Percentiles rank a stretch among this genome's conserved stretches.
These are phyloP conservation scores for Pentalonia nigronervosa DNA, from an alignment of 1,140 invertebrate genomes.

Conservation along the genomic window DNA sequence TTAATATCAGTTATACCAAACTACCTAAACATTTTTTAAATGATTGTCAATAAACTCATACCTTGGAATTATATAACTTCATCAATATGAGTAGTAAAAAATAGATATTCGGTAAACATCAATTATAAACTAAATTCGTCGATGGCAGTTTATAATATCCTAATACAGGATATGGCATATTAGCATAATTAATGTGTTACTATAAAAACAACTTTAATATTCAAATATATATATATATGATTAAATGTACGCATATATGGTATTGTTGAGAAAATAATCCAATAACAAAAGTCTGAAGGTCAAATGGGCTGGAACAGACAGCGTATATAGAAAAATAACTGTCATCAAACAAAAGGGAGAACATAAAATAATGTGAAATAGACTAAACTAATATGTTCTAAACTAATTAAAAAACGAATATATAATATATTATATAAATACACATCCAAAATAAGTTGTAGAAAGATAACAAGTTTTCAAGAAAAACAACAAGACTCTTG, in stretches of 20 bases:
- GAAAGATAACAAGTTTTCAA: not conserved
- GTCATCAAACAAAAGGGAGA: not conserved
- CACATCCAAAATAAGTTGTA: not conserved
- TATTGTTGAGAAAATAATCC: conserved; percentile 15
- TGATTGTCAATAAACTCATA: not conserved
- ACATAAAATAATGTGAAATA: not conserved
- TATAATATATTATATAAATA: not conserved
- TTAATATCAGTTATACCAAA: not conserved
- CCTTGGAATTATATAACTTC: not conserved
- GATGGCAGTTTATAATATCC: not conserved
- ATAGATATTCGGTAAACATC: not conserved
- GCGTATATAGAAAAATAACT: not conserved
- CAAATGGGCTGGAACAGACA: not conserved
- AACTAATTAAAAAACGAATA: not conserved
- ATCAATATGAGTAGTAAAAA: not conserved
- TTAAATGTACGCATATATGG: not conserved
- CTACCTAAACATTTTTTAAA: not conserved
- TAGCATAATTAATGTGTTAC: not conserved
- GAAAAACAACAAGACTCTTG: not conserved
- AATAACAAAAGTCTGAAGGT: conserved; percentile 16
- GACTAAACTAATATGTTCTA: not conserved
- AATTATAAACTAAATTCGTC: not conserved
- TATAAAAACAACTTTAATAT: conserved; percentile 14
- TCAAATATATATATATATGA: not conserved
- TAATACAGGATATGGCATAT: not conserved